Conservation (phyloP, 2,113 vertebrate species). For the Strigops habroptila region DNA sequence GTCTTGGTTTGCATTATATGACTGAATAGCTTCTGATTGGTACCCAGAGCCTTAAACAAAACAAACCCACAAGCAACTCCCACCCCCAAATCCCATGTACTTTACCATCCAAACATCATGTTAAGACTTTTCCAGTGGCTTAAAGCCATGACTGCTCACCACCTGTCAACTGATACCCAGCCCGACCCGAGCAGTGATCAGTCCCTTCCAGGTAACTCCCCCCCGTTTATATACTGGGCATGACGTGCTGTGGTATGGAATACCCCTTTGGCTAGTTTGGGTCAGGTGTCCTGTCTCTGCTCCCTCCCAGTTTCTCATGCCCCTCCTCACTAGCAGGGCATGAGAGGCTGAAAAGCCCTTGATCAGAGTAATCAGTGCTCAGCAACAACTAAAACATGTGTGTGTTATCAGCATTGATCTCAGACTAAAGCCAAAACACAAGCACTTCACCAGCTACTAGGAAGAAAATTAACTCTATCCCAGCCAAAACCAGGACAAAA, state of each 20-base stretch:
- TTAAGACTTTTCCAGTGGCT: background rate
- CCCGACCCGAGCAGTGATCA: background rate
- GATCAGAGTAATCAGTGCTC: background rate
- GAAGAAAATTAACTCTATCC: background rate
- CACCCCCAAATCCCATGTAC: background rate
- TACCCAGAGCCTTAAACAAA: accelerated
- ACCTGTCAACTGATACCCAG: background rate
- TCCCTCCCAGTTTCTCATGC: background rate
- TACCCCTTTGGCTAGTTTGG: background rate
- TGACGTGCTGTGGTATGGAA: background rate
- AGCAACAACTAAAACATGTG: background rate
- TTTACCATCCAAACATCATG: background rate
- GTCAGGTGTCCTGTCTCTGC: background rate
- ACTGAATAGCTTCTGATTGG: background rate
- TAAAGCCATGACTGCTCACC: background rate
- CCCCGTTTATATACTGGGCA: background rate
- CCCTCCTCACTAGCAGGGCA: background rate
- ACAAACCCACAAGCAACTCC: background rate
- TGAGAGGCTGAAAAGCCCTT: background rate
- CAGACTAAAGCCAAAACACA: background rate
- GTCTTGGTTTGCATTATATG: background rate
- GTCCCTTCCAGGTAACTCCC: background rate
- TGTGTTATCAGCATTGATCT: background rate
- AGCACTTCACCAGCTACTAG: background rate
- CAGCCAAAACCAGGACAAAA: background rate